Evolutionary conservation across 2,888 invertebrate species (phyloP).

Genomic region (Cotesia congregata): DNA sequence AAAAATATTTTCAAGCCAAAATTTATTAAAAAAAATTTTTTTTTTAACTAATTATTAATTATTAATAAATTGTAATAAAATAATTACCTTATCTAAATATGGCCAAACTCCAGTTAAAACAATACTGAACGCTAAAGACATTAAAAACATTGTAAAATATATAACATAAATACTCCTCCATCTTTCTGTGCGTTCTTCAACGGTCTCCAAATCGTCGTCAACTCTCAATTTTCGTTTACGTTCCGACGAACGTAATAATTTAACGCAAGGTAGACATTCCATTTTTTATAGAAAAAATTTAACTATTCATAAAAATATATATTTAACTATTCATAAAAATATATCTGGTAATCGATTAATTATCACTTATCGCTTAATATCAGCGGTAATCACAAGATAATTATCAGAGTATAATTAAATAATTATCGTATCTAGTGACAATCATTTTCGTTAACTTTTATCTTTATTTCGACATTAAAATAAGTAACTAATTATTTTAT

Average conservation of each 20-base stretch:
- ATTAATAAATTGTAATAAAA: not conserved
- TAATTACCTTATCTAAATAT: conserved; percentile 83
- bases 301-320: not conserved
- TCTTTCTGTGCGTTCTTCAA: conserved; percentile 77
- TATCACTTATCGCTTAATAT: not conserved
- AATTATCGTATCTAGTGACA: not conserved
- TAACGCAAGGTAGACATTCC: not conserved
- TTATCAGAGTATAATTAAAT: not conserved
- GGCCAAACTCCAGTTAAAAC: conserved; percentile 91
- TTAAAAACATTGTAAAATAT: conserved; percentile 91
- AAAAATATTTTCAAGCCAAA: no score
- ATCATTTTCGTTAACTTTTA: not conserved
- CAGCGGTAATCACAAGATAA: not conserved
- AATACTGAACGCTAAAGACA: conserved; percentile 90
- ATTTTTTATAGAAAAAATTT: not conserved
- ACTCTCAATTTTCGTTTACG: not conserved
- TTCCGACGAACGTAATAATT: not conserved
- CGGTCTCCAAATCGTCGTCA: conserved; percentile 76
- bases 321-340: not conserved
- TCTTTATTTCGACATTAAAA: not conserved
- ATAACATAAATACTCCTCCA: conserved; percentile 86
- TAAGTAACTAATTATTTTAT: not conserved
- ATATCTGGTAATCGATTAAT: not conserved
- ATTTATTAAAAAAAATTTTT: no score
- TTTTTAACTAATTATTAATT: no score